Base-by-base conservation (phyloP, 2,113 vertebrate species). In the Sitta europaea region DNA sequence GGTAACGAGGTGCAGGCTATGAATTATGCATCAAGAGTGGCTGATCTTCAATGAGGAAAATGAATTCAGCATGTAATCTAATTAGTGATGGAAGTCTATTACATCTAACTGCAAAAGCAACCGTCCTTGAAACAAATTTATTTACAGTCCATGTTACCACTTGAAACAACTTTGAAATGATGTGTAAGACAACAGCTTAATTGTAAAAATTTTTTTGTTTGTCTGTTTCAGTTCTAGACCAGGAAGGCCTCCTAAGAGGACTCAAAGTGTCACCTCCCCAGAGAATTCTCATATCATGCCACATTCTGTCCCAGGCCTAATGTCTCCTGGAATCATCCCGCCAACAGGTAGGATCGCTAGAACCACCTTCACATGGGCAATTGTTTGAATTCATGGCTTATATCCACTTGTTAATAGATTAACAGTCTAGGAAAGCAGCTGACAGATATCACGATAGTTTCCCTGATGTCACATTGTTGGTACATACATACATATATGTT, bases 11-110 rank as follows among this genome's bases (percentile, higher is more conserved):
- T 99, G 97, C 98, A 98, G 98, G 98, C 98, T 98, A 99, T 99
- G 99, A 99, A 99, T 99, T 99, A 99, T 99, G 99, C 99, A 99
- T 99, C 98, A 99, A 98, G 99, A 99, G 98, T 97, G 98, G 99
- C 99, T 99, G 99, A 99, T 99, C 99, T 99, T 99, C 99, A 99
- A 99, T 99, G 99, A 99, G 99, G 99, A 99, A 99, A 99, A 99
- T 99, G 99, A 99, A 99, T 99, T 99, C 99, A 99, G 98, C 99
- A 98, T 99, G 99, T 99, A 99, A 99, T 99, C 99, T 99, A 99
- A 99, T 99, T 99, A 99, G 99, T 99, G 99, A 99, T 99, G 99
- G 99, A 99, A 99, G 99, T 99, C 99, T 99, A 99, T 99, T 99
- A 99, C 99, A 99, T 99, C 98, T 99, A 99, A 99, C 99, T 98